A percentile compares a stretch with the other conserved stretches of the same genome.
These are phyloP conservation scores for Erithacus rubecula DNA, from an alignment of 2,797 vertebrate species.

Conservation along the genomic window DNA sequence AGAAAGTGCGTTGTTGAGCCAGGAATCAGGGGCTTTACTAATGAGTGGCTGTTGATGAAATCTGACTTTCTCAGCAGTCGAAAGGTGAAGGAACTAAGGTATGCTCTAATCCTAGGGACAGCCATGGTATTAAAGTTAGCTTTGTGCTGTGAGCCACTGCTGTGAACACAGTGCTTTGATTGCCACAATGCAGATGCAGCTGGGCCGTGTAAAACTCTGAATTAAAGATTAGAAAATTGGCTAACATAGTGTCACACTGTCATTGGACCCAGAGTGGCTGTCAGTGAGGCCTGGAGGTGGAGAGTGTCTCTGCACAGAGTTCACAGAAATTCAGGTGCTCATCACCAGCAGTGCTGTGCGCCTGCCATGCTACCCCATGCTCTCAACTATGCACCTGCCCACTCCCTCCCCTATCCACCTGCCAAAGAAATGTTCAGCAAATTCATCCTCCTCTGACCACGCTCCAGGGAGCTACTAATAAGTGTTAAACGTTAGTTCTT, in stretches of 20 bases:
- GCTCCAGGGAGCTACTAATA: neutral
- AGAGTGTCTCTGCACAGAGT: neutral
- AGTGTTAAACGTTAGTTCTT: neutral
- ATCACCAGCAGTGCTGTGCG: rapidly evolving
- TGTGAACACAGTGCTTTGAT: neutral
- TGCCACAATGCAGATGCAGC: neutral
- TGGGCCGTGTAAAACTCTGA: rapidly evolving
- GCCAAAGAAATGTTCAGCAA: neutral
- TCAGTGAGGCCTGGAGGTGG: neutral
- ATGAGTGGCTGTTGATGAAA: neutral
- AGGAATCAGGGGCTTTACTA: neutral
- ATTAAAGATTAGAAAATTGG: neutral
- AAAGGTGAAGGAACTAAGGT: neutral
- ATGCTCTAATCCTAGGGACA: neutral
- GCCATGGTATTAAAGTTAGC: neutral
- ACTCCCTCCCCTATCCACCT: neutral
- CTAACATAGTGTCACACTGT: neutral
- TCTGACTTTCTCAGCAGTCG: neutral
- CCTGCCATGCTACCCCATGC: neutral
- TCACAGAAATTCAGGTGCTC: neutral
- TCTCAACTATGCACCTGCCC: neutral
- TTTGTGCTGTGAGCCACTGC: neutral
- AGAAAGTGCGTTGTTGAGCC: neutral
- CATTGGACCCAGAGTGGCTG: neutral
- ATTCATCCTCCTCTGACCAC: neutral